Evolutionary conservation across 1,140 invertebrate species (phyloP), one percentile per base, ranked within the genome.

Genomic region (Delia radicum): DNA sequence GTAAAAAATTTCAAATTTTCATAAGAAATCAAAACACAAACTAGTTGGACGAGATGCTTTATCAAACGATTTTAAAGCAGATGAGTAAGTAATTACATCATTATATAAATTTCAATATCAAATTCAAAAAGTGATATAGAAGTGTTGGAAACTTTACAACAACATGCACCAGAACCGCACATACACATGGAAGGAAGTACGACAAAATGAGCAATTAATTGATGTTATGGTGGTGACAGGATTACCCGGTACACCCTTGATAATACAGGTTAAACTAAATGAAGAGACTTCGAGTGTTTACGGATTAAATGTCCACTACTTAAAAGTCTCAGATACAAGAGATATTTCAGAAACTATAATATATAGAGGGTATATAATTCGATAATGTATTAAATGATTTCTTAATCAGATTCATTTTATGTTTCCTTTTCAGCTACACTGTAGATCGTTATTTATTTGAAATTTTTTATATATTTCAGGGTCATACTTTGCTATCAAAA

Each of bases 371-470:
- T 96, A 88, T 83, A 15, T 28, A 0, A 65, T 28, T 65, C 5
- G 3, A 55, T 21, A 28, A 7, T 37, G 6, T 37, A 37, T 37
- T 37, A 37, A 37, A 37, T 37, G 33, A 37, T 37, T 13, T n/a
- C n/a, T 55, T 55, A 8, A n/a, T n/a, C n/a, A n/a, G 6, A 21
- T 24, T 55, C 2, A 8, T 55, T 55, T 55, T 55, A 28, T 37
- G 76, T 46, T 13, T 21, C 12, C 6, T 76, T 89, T 90, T 61
- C 87, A 96, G 95, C 18, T 97, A 95, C 83, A 96, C 95, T 0
- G 93, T 97, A 15, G 95, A 97, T 88, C 94, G 95, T 0, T 96
- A 95, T 82, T 87, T 97, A 8, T 97, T 97, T 82, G 94, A 96
- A 80, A 97, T 97, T 87, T 97, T 97, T 87, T 90, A 94, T n/a